Base-by-base conservation (phyloP, 2,888 invertebrate species). In the Apotomis capreana region DNA sequence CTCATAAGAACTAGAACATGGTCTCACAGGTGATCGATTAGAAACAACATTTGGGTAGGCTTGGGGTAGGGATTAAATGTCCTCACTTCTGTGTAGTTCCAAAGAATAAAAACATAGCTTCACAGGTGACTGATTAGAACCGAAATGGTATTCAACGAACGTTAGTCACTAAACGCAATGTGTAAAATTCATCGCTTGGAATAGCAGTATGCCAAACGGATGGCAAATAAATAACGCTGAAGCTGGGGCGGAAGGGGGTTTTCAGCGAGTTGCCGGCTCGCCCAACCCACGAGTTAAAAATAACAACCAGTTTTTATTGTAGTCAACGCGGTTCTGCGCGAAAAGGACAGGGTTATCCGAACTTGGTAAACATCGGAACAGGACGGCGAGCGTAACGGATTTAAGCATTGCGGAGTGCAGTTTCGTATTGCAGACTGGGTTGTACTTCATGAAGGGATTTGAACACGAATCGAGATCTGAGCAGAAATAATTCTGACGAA, bases 281-380 rank as follows among this genome's bases (percentile, higher is more conserved):
- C 86, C 89, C 88, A 89, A 86, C 87, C 86, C 87, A 85, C 85
- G 84, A 91, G 90, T 91, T 92, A 92, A 92, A 92, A 92, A 92
- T 92, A 92, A 91, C 90, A 89, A 90, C 90, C 90, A 89, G 90
- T 92, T 92, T 91, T 91, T 91, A 89, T 89, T 91, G 87, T 89
- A 87, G 84, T 84, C 83, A 87, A 83, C 89, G 86, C 88, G 87
- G 84, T 83, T 87, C 81, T 75, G 91, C 82, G 89, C 83, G 88
- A 92, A 83, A 90, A 88, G 87, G 91, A 91, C 82, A 80, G 87
- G 83, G 78, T 83, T 84, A 90, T 84, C 86, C 86, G 85, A 84
- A 83, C 82, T 77, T 73, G 74, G 77, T 71, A 81, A 84, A 83
- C 83, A 87, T 85, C 83, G 75, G 89, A 91, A 78, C 84, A 89